Conservation (phyloP, 2,113 vertebrate genomes). For the Bucco capensis region DNA sequence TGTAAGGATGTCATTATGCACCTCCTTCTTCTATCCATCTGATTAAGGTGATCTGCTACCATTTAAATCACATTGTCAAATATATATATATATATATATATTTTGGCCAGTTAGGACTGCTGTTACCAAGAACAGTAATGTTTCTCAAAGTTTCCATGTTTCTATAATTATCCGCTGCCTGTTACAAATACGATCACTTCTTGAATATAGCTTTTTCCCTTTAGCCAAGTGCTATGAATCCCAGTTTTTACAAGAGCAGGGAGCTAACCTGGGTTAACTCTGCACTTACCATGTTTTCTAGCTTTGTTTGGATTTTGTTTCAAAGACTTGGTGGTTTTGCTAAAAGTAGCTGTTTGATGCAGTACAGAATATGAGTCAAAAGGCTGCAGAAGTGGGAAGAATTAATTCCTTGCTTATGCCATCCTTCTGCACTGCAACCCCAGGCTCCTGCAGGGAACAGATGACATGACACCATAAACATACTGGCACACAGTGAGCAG, state of each 20-base stretch:
- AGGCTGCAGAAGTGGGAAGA: not conserved
- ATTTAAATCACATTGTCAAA: not conserved
- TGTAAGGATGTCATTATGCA: not conserved
- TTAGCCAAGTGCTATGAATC: not conserved
- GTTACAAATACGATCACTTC: not conserved
- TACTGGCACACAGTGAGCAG: not conserved
- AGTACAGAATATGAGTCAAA: not conserved
- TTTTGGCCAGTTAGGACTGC: not conserved
- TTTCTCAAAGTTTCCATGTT: not conserved
- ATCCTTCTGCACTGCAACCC: not conserved
- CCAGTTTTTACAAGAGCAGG: not conserved
- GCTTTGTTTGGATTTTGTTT: not conserved
- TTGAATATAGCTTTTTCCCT: not conserved
- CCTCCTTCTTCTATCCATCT: not conserved
- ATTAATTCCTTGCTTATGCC: not conserved
- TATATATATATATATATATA: not conserved
- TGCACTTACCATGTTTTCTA: not conserved
- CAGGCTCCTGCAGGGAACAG: not conserved
- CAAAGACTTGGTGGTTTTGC: not conserved
- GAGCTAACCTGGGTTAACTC: not conserved
- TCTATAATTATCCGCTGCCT: not conserved
- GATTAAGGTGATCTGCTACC: not conserved
- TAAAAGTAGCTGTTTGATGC: not conserved
- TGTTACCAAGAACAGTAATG: not conserved
- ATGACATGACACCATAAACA: constrained; percentile 13